Evolutionary conservation across 2,797 vertebrate genomes (phyloP).

Genomic region (Okamejei kenojei): DNA sequence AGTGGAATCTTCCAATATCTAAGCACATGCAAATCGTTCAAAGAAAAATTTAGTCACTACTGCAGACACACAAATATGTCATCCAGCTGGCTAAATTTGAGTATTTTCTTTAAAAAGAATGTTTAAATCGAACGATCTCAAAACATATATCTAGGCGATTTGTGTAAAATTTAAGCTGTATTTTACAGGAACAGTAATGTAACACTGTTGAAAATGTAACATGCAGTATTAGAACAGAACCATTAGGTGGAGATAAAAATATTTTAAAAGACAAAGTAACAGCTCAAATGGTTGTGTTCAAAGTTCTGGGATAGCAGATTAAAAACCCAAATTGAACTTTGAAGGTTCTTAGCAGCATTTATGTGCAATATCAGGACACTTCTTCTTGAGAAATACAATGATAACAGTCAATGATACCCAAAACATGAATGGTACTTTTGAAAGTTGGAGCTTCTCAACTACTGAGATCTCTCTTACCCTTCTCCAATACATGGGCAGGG

Average conservation of each 20-base stretch:
- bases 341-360: neutral
- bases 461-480: neutral
- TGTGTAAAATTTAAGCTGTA: neutral
- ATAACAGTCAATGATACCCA: neutral
- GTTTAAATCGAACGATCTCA: no score
- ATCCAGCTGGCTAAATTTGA: neutral
- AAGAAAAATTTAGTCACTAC: neutral
- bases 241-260: neutral
- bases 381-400: neutral
- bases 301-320: no score
- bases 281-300: neutral
- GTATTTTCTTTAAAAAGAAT: neutral
- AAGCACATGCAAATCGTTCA: neutral
- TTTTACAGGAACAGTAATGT: neutral
- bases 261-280: neutral
- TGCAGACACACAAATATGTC: neutral
- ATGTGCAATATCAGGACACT: neutral
- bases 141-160: neutral
- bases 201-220: neutral
- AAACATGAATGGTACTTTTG: neutral
- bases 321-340: neutral
- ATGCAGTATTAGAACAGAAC: neutral
- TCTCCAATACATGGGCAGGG: neutral
- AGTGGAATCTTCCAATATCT: neutral
- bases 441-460: neutral